Percentiles rank a stretch among this genome's conserved stretches.
Evolutionary conservation across 2,113 vertebrate genomes (phyloP).

Genomic region (Albula glossodonta): DNA sequence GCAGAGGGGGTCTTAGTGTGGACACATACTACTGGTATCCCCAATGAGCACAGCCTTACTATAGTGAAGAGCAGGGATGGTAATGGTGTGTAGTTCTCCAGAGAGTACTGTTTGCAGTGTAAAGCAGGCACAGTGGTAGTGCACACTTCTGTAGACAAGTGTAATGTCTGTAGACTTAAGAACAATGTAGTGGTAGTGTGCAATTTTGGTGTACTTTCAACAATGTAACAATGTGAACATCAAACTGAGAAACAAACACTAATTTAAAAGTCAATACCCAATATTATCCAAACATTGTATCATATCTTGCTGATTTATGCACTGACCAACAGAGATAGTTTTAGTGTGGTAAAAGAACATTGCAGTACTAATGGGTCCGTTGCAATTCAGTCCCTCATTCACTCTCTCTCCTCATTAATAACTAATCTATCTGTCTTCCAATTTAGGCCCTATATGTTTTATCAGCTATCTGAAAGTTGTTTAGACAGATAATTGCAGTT

Average conservation of each 20-base stretch:
- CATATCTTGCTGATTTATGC: not conserved
- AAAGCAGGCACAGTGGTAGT: too few relatives aligned
- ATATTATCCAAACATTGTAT: not conserved
- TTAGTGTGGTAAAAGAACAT: not conserved
- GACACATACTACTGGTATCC: not conserved
- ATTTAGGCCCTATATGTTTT: not conserved
- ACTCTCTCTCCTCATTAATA: not conserved
- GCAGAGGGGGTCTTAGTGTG: not conserved
- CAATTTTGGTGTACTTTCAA: not conserved
- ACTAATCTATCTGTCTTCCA: not conserved
- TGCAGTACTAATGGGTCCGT: not conserved
- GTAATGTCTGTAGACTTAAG: too few relatives aligned
- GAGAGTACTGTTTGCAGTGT: too few relatives aligned
- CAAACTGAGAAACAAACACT: not conserved
- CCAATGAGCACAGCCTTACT: not conserved
- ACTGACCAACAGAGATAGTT: not conserved
- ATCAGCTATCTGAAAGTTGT: constrained; percentile 1
- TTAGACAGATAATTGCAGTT: not conserved
- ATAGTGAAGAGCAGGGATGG: not conserved
- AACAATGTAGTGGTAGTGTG: too few relatives aligned
- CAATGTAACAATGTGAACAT: not conserved
- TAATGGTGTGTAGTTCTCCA: not conserved
- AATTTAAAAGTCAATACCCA: not conserved
- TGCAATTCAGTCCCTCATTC: not conserved
- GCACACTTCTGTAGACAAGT: too few relatives aligned